Evolutionary conservation across 2,797 vertebrate genomes (phyloP).

Genomic region (Gymnodraco acuticeps): DNA sequence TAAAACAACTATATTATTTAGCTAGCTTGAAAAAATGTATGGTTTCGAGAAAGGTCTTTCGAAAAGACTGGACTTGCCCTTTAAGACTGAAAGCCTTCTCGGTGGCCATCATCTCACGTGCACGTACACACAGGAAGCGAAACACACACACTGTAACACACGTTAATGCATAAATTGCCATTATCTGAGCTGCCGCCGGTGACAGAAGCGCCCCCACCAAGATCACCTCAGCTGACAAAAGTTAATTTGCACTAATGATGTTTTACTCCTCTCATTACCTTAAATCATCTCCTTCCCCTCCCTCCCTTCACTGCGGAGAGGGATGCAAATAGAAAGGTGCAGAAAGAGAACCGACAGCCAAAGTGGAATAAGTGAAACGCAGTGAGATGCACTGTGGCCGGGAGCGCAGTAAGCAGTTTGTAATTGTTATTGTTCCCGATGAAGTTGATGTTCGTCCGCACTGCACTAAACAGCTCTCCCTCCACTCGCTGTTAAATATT

Average conservation of each 20-base stretch:
- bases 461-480: slow-evolving; percentile 58
- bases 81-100: slow-evolving; percentile 77
- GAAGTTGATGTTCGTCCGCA: slow-evolving; percentile 46
- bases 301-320: slow-evolving; percentile 52
- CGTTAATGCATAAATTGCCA: slow-evolving; percentile 84
- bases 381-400: slow-evolving; percentile 34
- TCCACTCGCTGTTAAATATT: slow-evolving; percentile 72
- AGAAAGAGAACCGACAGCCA: slow-evolving; percentile 38
- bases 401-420: slow-evolving; percentile 66
- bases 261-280: slow-evolving; percentile 89
- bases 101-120: slow-evolving; percentile 59
- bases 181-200: slow-evolving; percentile 82
- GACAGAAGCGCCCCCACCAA: slow-evolving; percentile 83
- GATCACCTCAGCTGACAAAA: slow-evolving; percentile 90
- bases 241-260: slow-evolving; percentile 91
- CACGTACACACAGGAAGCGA: slow-evolving; percentile 2
- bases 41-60: slow-evolving; percentile 53
- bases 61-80: slow-evolving; percentile 69
- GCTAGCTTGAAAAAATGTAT: slow-evolving; percentile 36
- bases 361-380: slow-evolving; percentile 45
- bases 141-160: slow-evolving; percentile 60
- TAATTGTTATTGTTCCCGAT: slow-evolving; percentile 72
- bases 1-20: slow-evolving; percentile 16
- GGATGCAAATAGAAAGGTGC: slow-evolving; percentile 57
- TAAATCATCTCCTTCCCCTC: slow-evolving; percentile 83